phyloP scores from a whole-genome alignment of 92 coral and sea anemone species.

The Plumapathes pennacea region DNA sequence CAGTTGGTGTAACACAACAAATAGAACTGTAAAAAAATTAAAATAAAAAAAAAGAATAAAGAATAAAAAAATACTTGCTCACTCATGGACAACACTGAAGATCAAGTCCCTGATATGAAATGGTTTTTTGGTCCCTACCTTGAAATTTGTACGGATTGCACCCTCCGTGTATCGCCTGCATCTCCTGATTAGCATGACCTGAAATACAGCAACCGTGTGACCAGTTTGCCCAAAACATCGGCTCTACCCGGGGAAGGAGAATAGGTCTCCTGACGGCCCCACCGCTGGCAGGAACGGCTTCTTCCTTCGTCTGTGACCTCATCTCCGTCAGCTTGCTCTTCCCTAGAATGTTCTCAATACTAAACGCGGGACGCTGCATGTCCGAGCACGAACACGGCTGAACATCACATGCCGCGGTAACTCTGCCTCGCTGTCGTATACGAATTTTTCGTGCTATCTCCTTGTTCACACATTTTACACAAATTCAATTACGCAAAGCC shows the following conservation, averaged over 20 bases:
- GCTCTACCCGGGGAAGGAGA: conserved; percentile 72
- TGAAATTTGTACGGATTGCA: conserved; percentile 55
- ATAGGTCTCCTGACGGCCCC: conserved; percentile 65
- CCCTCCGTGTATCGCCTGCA: too few species aligned
- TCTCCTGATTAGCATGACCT: too few species aligned
- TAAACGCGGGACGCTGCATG: conserved; percentile 72
- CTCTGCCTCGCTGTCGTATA: too few species aligned
- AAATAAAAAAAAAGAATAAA: too few species aligned
- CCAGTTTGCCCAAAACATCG: conserved; percentile 47
- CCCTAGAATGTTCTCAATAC: conserved; percentile 68
- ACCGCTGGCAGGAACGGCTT: conserved; percentile 8
- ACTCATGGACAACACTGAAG: too few species aligned
- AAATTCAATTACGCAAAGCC: conserved; percentile 77
- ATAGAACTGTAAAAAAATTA: too few species aligned
- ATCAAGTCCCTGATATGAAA: too few species aligned
- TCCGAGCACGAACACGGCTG: conserved; percentile 2
- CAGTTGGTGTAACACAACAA: too few species aligned
- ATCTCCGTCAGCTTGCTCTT: conserved; percentile 36
- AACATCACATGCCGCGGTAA: too few species aligned
- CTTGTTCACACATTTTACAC: conserved; percentile 80
- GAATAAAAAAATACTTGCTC: too few species aligned
- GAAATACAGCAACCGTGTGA: conserved; percentile 41
- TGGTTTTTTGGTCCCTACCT: conserved; percentile 49
- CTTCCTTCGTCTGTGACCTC: conserved; percentile 30
- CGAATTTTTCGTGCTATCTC: conserved; percentile 40